Evolutionary conservation across 2,888 invertebrate species (phyloP), one percentile per base, ranked within the genome.

Genomic region (Cheilosia impressa): DNA sequence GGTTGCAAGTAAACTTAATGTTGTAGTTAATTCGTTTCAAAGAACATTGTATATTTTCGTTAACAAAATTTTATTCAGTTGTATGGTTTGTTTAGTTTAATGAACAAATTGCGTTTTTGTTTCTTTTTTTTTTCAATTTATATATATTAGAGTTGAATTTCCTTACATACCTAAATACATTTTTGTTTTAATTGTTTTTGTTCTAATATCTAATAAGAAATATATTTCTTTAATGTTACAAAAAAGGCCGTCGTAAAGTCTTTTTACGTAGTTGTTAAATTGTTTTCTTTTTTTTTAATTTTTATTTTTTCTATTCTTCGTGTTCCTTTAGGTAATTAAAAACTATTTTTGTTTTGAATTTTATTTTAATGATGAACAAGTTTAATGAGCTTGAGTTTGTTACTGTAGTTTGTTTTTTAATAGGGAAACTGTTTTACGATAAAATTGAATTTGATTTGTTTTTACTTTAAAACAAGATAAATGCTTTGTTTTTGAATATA

Each of bases 201-300:
- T 63, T 81, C 75, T 81, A 77, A 81, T 81, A 76, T 68, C 76
- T 81, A 83, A 68, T 76, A 82, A 77, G 71, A 72, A 82, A 82
- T 79, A 78, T 79, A 73, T 73, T 83, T 80, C 62, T 78, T 80
- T 76, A 77, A 78, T 76, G 83, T 88, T 85, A 87, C 79, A 79
- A 81, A 80, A 85, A 88, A 88, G 88, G 88, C 88, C 88, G 87
- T 88, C 79, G 82, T 85, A 88, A 88, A 88, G 88, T 88, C 88
- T 88, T 88, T 85, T 81, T 87, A 87, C 88, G 80, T 83, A 87
- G 79, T 87, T 78, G 69, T 83, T 71, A 81, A 85, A 76, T 81
- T 66, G 34, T 71, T 87, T 87, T 52, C 13, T 24, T 22, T 78
- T 31, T 31, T 31, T 31, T n/a, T n/a, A 7, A 31, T 0, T 9